Evolutionary conservation across 2,797 vertebrate genomes (phyloP).

Genomic region (Darevskia nairensis): DNA sequence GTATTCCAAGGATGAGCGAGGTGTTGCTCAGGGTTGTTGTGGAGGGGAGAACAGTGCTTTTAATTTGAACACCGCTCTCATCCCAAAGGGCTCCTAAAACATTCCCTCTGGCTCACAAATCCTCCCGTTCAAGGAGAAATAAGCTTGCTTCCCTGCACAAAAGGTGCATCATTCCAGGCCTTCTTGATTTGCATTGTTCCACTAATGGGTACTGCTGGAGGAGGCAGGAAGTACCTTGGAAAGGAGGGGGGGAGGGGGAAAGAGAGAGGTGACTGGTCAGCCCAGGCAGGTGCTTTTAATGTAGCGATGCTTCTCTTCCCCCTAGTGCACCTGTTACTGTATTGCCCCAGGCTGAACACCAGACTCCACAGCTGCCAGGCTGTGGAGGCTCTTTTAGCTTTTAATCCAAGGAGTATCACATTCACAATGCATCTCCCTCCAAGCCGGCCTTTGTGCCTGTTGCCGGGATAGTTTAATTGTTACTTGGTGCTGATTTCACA

Average conservation of each 20-base stretch:
- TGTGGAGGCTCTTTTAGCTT: constrained; percentile 40
- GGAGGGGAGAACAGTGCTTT: too few relatives aligned
- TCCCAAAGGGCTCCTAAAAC: not conserved
- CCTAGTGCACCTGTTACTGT: constrained; percentile 77
- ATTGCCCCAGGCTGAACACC: constrained; percentile 46
- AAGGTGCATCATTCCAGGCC: constrained; percentile 29
- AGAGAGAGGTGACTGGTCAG: constrained; percentile 16
- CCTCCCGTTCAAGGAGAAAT: accelerated
- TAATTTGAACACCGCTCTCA: not conserved
- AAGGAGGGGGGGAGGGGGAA: not conserved
- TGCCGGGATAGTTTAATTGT: constrained; percentile 64
- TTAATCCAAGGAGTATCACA: constrained; percentile 73
- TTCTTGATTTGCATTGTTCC: constrained; percentile 61
- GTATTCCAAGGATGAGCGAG: not conserved
- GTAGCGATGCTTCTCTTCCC: constrained; percentile 25
- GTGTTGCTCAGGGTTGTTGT: not conserved
- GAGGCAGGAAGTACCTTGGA: not conserved
- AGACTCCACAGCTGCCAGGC: constrained; percentile 71
- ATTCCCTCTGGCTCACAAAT: not conserved
- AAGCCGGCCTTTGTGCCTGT: constrained; percentile 76
- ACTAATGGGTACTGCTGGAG: constrained; percentile 40
- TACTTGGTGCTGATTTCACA: constrained; percentile 82
- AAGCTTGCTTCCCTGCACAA: not conserved
- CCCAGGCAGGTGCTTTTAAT: constrained; percentile 73
- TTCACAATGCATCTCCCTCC: constrained; percentile 73